phyloP scores from a whole-genome alignment of 2,113 vertebrate genomes.

The Porphyrio hochstetteri region DNA sequence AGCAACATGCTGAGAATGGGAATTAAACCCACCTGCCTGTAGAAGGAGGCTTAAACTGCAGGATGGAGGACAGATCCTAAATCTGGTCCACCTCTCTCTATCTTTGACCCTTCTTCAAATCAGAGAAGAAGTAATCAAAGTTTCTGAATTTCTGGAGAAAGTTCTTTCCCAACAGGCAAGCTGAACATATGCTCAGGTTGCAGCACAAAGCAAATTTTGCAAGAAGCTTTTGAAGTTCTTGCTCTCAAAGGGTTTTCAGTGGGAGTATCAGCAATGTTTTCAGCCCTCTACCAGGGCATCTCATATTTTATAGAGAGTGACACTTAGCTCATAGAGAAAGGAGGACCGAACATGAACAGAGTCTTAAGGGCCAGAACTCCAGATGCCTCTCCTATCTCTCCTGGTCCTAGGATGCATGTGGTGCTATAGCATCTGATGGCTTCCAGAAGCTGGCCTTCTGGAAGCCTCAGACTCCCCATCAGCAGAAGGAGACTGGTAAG shows the following conservation, averaged over 20 bases:
- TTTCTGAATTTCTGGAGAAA: slow-evolving; percentile 9
- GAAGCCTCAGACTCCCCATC: neutral
- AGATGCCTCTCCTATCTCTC: neutral
- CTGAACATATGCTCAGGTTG: slow-evolving; percentile 18
- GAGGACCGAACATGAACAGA: neutral
- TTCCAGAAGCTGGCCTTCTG: neutral
- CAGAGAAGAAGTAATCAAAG: neutral
- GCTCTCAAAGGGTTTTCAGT: neutral
- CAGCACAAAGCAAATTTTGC: slow-evolving; percentile 16
- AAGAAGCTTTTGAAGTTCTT: neutral
- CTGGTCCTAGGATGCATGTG: neutral
- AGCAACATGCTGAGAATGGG: neutral
- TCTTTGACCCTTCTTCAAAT: slow-evolving; percentile 15
- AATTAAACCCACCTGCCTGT: neutral
- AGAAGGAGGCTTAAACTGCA: neutral
- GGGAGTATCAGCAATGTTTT: neutral
- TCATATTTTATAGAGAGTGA: neutral
- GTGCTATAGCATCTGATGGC: neutral
- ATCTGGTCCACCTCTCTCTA: neutral
- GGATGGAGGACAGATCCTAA: neutral
- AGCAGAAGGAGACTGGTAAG: neutral
- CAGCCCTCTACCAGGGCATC: neutral
- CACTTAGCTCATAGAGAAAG: neutral
- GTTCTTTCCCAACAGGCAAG: neutral
- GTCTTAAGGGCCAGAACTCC: neutral